Percentiles rank a stretch among this genome's conserved stretches.
phyloP scores from a whole-genome alignment of 2,888 invertebrate species.

The Lymantria dispar region DNA sequence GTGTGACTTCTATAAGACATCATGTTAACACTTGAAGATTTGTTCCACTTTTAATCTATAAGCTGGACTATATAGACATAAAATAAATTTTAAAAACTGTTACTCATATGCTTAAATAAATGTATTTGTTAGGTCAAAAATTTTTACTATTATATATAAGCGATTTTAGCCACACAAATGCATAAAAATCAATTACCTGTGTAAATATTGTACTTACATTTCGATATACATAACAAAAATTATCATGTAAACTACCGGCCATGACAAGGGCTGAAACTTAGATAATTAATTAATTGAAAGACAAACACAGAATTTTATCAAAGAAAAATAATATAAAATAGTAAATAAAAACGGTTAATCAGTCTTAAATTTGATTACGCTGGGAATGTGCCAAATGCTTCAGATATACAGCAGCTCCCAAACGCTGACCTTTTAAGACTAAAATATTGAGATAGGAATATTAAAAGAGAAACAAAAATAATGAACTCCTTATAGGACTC shows the following conservation, averaged over 20 bases:
- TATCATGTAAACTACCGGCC: conserved; percentile 31
- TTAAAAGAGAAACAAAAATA: conserved; percentile 50
- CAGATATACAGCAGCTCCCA: conserved; percentile 56
- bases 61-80: conserved; percentile 66
- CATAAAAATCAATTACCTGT: conserved; percentile 58
- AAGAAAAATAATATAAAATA: conserved; percentile 52
- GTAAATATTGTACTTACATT: conserved; percentile 56
- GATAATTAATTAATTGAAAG: conserved; percentile 35
- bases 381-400: conserved; percentile 80
- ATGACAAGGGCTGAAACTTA: conserved; percentile 22
- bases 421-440: conserved; percentile 65
- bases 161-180: conserved; percentile 68
- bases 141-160: conserved; percentile 74
- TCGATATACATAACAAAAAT: conserved; percentile 34
- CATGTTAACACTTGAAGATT: conserved; percentile 61
- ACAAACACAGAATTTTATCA: conserved; percentile 53
- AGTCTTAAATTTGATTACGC: conserved; percentile 61
- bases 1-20: conserved; percentile 73
- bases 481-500: conserved; percentile 69
- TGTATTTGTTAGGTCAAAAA: conserved; percentile 69
- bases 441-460: conserved; percentile 58
- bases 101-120: conserved; percentile 79
- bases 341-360: conserved; percentile 53
- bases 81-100: conserved; percentile 80
- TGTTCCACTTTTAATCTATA: conserved; percentile 64